Conservation (phyloP, 1,140 invertebrate genomes). For the Tetragonula clypearis region DNA sequence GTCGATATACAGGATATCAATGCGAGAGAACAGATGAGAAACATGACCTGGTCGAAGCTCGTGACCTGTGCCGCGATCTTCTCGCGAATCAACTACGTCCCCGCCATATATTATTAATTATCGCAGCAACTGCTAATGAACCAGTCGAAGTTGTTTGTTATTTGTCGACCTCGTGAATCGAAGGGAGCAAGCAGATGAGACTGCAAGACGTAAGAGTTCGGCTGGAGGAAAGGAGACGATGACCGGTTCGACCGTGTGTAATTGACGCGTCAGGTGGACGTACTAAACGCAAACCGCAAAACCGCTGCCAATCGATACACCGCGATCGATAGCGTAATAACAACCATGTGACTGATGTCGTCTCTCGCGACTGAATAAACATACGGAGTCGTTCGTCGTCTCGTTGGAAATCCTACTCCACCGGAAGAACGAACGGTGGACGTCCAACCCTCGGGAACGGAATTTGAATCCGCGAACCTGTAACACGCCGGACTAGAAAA, state of each 20-base stretch:
- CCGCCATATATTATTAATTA: constrained; percentile 68
- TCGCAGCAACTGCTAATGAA: constrained; percentile 69
- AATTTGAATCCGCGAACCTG: too few species aligned
- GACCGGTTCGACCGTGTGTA: constrained; percentile 15
- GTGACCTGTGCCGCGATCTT: not conserved
- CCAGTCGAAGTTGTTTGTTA: constrained; percentile 14
- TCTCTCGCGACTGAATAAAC: constrained; percentile 5
- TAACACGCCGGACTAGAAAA: too few species aligned
- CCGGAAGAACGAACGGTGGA: too few species aligned
- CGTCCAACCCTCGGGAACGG: too few species aligned
- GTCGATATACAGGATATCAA: not conserved
- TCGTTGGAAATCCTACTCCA: not conserved
- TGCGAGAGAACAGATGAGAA: constrained; percentile 8
- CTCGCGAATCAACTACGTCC: constrained; percentile 4
- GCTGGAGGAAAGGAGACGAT: too few species aligned
- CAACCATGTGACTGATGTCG: not conserved
- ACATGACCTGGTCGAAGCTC: not conserved
- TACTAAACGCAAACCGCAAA: constrained; percentile 5
- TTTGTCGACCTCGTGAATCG: not conserved
- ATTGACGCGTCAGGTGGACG: constrained; percentile 33
- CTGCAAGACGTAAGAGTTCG: not conserved
- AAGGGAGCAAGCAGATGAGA: not conserved
- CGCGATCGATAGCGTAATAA: not conserved
- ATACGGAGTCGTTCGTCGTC: constrained; percentile 19
- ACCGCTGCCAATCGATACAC: constrained; percentile 16